Base-by-base conservation (phyloP, 2,797 vertebrate species). In the Oryzias sinensis region DNA sequence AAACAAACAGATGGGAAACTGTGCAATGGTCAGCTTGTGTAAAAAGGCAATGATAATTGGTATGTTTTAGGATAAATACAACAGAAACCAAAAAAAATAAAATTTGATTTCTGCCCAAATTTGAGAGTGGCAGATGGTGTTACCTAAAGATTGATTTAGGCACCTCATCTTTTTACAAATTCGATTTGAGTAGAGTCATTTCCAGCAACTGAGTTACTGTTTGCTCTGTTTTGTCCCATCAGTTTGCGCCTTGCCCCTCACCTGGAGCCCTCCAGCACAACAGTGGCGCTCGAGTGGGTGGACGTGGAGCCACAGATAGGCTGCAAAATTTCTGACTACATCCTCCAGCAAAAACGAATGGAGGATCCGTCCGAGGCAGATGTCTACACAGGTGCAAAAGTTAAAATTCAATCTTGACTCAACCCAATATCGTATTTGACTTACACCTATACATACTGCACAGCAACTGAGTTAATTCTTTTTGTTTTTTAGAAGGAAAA, bases 301-400 rank as follows among this genome's bases (percentile, higher is more conserved):
- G 97, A 98, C 3, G 93, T 98, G 53, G 96, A 99, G 71, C 95
- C 95, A 16, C 88, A 95, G 70, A 97, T 99, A 24, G 97, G 97
- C 65, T 96, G 92, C 18, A 98, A 96, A 83, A 92, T 99, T 57
- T 95, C 96, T 0, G 97, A 99, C 86, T 99, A 98, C 9, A 85
- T 98, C 84, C 92, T 99, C 59, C 97, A 98, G 72, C 96, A 99
- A 80, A 98, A 99, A 87, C 94, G 96, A 69, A 93, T 99, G 57
- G 96, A 98, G 60, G 96, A 98, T 70, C 96, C 95, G 22, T 95
- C 93, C 0, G 96, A 99, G 70, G 96, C 97, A 0, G 95, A 99
- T 68, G 92, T 99, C 72, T 99, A 99, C 85, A 98, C 96, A 88
- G 96, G 97, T 98, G 85, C 56, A 78, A 47, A 48, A 29, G 16